Evolutionary conservation across 1,140 invertebrate genomes (phyloP).

Genomic region (Asobara japonica): DNA sequence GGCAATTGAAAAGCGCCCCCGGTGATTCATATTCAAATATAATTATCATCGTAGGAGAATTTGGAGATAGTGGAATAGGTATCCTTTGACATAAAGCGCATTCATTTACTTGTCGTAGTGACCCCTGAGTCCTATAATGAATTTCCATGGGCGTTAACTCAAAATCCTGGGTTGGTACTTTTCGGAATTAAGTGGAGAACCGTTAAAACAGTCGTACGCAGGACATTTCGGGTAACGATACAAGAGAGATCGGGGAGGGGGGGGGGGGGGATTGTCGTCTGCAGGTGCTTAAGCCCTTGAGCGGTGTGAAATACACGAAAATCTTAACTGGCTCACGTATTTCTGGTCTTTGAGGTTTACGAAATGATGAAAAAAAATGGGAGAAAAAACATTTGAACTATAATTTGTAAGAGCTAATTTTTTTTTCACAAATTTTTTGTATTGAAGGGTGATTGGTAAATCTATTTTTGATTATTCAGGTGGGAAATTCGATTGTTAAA

Average conservation of each 20-base stretch:
- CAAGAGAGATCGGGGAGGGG: not conserved
- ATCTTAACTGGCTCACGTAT: too few species aligned
- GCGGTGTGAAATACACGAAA: not conserved
- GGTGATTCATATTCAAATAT: conserved; percentile 4
- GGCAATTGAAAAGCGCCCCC: not conserved
- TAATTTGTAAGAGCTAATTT: too few species aligned
- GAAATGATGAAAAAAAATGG: too few species aligned
- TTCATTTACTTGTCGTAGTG: not conserved
- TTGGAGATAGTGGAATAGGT: not conserved
- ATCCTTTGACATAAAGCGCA: not conserved
- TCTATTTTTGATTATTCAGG: too few species aligned
- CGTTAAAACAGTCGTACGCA: not conserved
- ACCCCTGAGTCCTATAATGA: not conserved
- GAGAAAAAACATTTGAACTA: too few species aligned
- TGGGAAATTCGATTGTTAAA: too few species aligned
- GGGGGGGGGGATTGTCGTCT: not conserved
- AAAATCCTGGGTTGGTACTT: not conserved
- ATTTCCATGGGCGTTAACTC: not conserved
- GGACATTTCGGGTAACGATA: not conserved
- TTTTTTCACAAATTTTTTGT: not conserved
- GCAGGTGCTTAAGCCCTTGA: not conserved
- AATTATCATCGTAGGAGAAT: not conserved
- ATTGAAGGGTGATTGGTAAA: not conserved
- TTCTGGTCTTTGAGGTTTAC: too few species aligned
- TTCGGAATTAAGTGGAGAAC: not conserved